Percentiles rank a stretch among this genome's conserved stretches.
phyloP scores from a whole-genome alignment of 2,888 invertebrate species.

The Cecidostiba fungosa region DNA sequence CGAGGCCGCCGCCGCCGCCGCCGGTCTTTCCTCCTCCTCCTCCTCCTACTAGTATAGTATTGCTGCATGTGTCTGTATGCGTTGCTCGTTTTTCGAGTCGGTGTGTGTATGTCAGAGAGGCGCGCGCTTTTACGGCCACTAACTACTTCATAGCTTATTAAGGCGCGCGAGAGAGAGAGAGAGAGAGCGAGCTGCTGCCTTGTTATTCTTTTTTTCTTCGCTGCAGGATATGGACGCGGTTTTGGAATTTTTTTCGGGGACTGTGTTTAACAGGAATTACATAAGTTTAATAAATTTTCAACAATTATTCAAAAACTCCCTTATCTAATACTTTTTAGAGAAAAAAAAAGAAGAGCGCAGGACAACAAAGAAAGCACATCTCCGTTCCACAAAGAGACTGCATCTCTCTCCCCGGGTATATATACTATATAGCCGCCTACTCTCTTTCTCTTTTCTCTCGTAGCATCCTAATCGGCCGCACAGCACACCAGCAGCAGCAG shows the following conservation, averaged over 20 bases:
- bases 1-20: conserved; percentile 61
- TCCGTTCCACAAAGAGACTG: too few relatives aligned
- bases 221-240: neutral
- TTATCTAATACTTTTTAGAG: too few relatives aligned
- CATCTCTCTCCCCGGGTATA: too few relatives aligned
- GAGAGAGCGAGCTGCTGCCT: neutral
- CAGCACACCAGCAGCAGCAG: neutral
- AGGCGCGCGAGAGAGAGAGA: conserved; percentile 39
- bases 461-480: conserved; percentile 44
- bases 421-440: neutral
- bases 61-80: neutral
- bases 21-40: conserved; percentile 63
- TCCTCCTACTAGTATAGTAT: conserved; percentile 18
- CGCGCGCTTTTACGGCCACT: conserved; percentile 58
- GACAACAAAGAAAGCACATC: neutral
- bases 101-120: neutral
- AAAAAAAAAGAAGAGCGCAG: neutral
- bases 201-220: neutral
- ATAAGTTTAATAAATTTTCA: too few relatives aligned
- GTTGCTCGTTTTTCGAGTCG: neutral
- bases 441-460: neutral
- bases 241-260: too few relatives aligned
- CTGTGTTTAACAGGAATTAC: too few relatives aligned
- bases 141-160: conserved; percentile 61
- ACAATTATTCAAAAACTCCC: neutral